Conservation (phyloP, 1,140 invertebrate species). For the Papilio glaucus region DNA sequence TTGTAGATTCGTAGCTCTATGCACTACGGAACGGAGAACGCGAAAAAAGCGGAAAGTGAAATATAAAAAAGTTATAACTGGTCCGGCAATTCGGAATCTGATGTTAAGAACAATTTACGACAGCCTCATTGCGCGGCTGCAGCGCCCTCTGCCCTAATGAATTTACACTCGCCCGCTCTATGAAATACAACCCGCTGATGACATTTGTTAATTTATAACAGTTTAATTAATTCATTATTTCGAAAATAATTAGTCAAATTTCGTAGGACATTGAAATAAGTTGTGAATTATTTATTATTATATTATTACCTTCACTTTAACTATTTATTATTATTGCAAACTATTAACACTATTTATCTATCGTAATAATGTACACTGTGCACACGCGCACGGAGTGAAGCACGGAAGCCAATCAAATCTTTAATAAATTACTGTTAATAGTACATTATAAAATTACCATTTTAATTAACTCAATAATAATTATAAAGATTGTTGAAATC, state of each 20-base stretch:
- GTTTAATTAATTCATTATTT: not conserved
- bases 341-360: no score
- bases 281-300: no score
- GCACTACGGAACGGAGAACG: slow-evolving; percentile 49
- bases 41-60: slow-evolving; percentile 73
- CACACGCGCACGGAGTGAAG: not conserved
- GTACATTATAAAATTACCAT: slow-evolving; percentile 15
- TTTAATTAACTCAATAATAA: slow-evolving; percentile 23
- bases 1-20: slow-evolving; percentile 42
- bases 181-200: slow-evolving; percentile 7
- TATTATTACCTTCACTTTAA: no score
- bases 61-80: slow-evolving; percentile 75
- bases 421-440: slow-evolving; percentile 14
- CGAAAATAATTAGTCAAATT: not conserved
- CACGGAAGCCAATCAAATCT: slow-evolving; percentile 5
- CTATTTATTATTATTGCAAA: no score
- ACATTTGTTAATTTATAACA: not conserved
- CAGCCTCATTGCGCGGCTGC: slow-evolving; percentile 56
- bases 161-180: slow-evolving; percentile 39
- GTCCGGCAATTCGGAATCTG: slow-evolving; percentile 59
- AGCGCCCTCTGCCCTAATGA: slow-evolving; percentile 45
- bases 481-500: slow-evolving; percentile 17
- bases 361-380: not conserved
- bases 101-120: slow-evolving; percentile 68
- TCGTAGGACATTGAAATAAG: no score